Percentiles rank a stretch among this genome's conserved stretches.
These are phyloP conservation scores for Tholera decimalis DNA, from an alignment of 2,888 invertebrate species.

Conservation along the genomic window DNA sequence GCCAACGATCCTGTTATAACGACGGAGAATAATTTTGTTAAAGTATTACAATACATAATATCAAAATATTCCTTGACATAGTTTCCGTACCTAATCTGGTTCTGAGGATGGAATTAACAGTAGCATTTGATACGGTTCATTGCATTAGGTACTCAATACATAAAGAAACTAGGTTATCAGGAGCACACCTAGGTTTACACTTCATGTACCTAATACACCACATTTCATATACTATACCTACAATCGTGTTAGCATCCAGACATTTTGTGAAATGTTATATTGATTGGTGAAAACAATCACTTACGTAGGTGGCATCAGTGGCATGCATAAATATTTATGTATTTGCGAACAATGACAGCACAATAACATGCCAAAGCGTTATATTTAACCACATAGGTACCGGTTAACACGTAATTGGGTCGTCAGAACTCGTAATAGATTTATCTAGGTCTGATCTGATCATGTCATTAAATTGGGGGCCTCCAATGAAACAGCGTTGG, in stretches of 20 bases:
- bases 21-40: constrained; percentile 15
- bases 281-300: constrained; percentile 22
- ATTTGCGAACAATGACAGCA: constrained; percentile 47
- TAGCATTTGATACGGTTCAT: constrained; percentile 37
- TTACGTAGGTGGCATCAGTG: constrained; percentile 41
- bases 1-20: constrained; percentile 32
- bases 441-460: constrained; percentile 35
- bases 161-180: constrained; percentile 67
- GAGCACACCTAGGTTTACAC: constrained; percentile 19
- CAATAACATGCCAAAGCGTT: constrained; percentile 56
- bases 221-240: neutral
- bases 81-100: constrained; percentile 37
- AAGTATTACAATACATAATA: constrained; percentile 42
- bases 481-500: constrained; percentile 3
- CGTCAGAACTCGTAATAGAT: constrained; percentile 36
- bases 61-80: constrained; percentile 35
- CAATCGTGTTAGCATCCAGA: constrained; percentile 18
- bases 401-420: constrained; percentile 49
- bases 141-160: constrained; percentile 44
- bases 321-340: constrained; percentile 50
- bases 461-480: constrained; percentile 31
- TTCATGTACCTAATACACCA: constrained; percentile 8
- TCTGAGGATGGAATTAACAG: constrained; percentile 27
- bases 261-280: too few species aligned
- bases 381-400: constrained; percentile 34